These are phyloP conservation scores for Mus minutoides DNA, from an alignment of 2,797 vertebrate species.

Conservation along the genomic window DNA sequence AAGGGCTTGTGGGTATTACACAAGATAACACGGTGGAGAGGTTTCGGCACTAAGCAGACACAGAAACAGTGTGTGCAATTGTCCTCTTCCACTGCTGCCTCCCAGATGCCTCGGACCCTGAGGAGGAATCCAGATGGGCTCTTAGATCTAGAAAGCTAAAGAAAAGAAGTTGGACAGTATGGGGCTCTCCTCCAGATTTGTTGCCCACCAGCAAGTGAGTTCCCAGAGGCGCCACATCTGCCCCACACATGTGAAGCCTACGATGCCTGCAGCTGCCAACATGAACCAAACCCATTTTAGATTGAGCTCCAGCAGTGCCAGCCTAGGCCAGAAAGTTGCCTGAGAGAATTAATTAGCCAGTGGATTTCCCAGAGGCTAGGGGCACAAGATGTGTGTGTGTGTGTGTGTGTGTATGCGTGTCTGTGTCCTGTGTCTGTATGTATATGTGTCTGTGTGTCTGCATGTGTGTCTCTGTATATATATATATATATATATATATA, in stretches of 20 bases:
- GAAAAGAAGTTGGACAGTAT: background rate
- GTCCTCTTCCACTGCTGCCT: background rate
- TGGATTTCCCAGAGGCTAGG: conserved; percentile 1
- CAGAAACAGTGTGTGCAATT: background rate
- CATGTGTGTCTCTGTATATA: background rate
- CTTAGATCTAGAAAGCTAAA: conserved; percentile 51
- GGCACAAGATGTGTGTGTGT: background rate
- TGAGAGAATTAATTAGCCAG: conserved; percentile 36
- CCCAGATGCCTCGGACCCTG: conserved; percentile 54
- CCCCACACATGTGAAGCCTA: conserved; percentile 6
- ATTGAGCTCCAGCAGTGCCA: background rate
- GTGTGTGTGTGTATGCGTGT: background rate
- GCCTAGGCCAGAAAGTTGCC: background rate
- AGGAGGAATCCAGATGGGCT: conserved; percentile 46
- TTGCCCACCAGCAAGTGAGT: background rate
- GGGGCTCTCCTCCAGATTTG: background rate
- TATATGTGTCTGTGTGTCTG: too few relatives aligned
- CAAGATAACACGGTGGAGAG: background rate
- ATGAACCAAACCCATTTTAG: background rate
- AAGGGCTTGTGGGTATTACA: background rate
- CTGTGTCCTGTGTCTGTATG: background rate
- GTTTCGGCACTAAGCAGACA: background rate
- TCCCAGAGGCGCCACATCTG: conserved; percentile 52
- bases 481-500: too few relatives aligned
- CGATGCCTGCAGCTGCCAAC: background rate